A percentile compares a stretch with the other conserved stretches of the same genome.
Evolutionary conservation across 2,113 vertebrate species (phyloP).

Genomic region (Hypanus sabinus): DNA sequence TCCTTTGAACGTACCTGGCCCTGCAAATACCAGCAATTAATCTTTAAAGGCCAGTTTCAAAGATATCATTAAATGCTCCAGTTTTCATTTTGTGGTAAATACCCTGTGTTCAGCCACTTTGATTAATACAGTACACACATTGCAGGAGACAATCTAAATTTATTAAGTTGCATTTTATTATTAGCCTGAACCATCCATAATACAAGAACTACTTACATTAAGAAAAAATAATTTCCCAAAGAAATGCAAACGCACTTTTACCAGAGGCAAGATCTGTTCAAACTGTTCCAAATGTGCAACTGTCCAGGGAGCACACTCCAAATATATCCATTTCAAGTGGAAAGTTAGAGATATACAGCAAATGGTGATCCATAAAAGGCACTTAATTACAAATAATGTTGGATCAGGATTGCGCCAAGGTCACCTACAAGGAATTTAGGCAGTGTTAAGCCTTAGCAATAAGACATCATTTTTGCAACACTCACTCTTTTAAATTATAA

Average conservation of each 20-base stretch:
- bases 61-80: neutral
- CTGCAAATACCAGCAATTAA: neutral
- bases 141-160: neutral
- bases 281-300: conserved; percentile 1
- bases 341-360: conserved; percentile 25
- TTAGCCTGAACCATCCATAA: conserved; percentile 13
- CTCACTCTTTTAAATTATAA: conserved; percentile 27
- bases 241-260: conserved; percentile 14
- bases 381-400: conserved; percentile 33
- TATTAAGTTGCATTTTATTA: conserved; percentile 28
- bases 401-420: conserved; percentile 22
- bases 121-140: neutral
- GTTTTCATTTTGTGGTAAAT: neutral
- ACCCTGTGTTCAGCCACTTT: neutral
- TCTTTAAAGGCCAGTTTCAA: neutral
- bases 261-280: conserved; percentile 12
- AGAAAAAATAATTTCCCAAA: conserved; percentile 23
- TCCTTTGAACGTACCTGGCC: neutral
- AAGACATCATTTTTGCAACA: conserved; percentile 32
- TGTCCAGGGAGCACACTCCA: neutral
- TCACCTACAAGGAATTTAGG: conserved; percentile 13
- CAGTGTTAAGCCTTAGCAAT: conserved; percentile 11
- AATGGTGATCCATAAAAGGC: conserved; percentile 27
- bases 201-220: conserved; percentile 32
- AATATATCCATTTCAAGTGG: neutral